These are phyloP conservation scores for Steinernema scapterisci DNA, from an alignment of 2,888 invertebrate species.

Conservation along the genomic window DNA sequence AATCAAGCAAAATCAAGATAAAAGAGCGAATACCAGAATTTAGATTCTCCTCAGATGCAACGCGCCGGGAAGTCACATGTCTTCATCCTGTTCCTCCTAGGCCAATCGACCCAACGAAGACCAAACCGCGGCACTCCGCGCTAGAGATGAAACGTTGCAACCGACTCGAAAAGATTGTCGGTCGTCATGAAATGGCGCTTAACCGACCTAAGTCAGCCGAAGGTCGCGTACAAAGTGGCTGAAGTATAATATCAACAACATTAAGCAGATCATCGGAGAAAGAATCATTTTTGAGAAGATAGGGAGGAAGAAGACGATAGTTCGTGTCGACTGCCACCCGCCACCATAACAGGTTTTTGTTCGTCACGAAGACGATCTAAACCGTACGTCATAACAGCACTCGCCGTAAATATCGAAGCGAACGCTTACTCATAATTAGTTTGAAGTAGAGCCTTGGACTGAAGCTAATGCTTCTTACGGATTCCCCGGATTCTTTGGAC, in stretches of 20 bases:
- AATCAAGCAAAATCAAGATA: too few species aligned
- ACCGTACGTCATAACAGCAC: constrained; percentile 26
- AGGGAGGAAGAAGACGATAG: constrained; percentile 13
- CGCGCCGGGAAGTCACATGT: too few species aligned
- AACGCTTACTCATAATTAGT: neutral
- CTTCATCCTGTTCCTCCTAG: too few species aligned
- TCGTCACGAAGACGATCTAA: constrained; percentile 23
- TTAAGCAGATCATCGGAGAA: constrained; percentile 20
- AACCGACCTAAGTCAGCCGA: neutral
- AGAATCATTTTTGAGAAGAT: constrained; percentile 31
- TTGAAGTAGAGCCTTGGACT: neutral
- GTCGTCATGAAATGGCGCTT: neutral
- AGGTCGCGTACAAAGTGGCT: constrained; percentile 3
- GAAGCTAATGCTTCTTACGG: neutral
- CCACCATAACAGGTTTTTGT: constrained; percentile 32
- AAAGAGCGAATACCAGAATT: too few species aligned
- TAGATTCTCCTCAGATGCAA: too few species aligned
- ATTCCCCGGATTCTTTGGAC: too few species aligned
- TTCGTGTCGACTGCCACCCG: constrained; percentile 32
- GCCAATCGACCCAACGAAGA: too few species aligned
- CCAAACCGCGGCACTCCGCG: too few species aligned
- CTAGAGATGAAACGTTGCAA: too few species aligned
- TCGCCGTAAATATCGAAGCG: neutral
- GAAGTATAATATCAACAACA: constrained; percentile 28
- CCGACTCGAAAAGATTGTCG: too few species aligned